phyloP scores from a whole-genome alignment of 2,888 invertebrate genomes.

The Oligia latruncula region DNA sequence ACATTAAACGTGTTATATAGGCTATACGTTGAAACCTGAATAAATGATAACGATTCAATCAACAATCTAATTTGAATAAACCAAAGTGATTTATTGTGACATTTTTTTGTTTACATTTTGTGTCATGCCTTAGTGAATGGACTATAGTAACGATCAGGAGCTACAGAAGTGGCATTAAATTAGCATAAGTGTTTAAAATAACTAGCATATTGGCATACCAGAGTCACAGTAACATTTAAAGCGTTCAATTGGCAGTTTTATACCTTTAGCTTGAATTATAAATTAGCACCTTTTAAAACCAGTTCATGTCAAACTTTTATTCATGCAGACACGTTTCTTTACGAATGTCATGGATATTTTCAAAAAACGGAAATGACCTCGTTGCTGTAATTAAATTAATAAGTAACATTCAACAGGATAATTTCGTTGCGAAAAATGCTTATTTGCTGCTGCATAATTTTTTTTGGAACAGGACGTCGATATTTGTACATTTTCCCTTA shows the following conservation, averaged over 20 bases:
- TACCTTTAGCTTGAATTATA: constrained; percentile 2
- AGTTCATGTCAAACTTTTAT: constrained; percentile 7
- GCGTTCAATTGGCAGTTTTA: background rate
- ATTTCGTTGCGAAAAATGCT: constrained; percentile 15
- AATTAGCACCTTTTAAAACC: background rate
- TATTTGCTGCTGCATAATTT: background rate
- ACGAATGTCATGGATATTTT: constrained; percentile 51
- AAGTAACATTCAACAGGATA: background rate
- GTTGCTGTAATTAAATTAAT: constrained; percentile 1
- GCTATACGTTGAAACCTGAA: constrained; percentile 6
- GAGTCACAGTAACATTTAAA: constrained; percentile 21
- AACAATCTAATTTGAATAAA: constrained; percentile 32
- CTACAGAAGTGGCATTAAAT: constrained; percentile 8
- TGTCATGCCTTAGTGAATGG: background rate
- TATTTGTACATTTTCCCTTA: constrained; percentile 5
- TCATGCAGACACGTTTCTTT: constrained; percentile 1
- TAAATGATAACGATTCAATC: constrained; percentile 36
- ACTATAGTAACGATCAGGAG: background rate
- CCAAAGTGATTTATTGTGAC: constrained; percentile 16
- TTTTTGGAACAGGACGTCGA: constrained; percentile 18
- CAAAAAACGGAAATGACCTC: constrained; percentile 50
- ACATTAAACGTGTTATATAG: background rate
- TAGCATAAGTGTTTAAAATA: constrained; percentile 25
- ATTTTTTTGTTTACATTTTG: constrained; percentile 27
- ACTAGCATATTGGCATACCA: background rate